These are phyloP conservation scores for Cromileptes altivelis DNA, from an alignment of 2,113 vertebrate genomes.

Conservation along the genomic window DNA sequence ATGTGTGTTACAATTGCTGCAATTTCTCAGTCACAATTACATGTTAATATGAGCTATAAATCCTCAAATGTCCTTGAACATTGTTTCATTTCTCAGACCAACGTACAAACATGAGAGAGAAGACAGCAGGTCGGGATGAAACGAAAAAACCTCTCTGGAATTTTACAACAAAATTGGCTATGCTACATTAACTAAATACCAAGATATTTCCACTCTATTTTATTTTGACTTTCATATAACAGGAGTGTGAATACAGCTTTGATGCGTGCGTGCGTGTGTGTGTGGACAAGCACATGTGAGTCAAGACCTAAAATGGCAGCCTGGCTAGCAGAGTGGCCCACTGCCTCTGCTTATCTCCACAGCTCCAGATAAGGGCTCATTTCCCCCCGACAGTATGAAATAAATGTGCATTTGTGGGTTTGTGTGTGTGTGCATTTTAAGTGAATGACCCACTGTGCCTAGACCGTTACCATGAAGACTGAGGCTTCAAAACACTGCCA, in stretches of 20 bases:
- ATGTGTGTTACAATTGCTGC: neutral
- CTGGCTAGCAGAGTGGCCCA: constrained; percentile 51
- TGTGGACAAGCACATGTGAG: neutral
- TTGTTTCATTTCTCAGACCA: neutral
- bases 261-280: constrained; percentile 13
- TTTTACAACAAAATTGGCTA: constrained; percentile 23
- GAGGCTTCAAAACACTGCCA: constrained; percentile 62
- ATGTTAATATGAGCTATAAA: constrained; percentile 8
- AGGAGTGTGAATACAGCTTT: constrained; percentile 24
- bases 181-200: constrained; percentile 36
- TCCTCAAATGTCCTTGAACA: neutral
- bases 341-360: constrained; percentile 77
- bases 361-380: constrained; percentile 78
- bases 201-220: constrained; percentile 33
- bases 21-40: neutral
- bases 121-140: neutral
- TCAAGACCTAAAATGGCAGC: constrained; percentile 67
- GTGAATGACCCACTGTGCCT: constrained; percentile 57
- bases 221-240: constrained; percentile 46
- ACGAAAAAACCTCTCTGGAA: constrained; percentile 14
- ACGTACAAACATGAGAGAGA: neutral
- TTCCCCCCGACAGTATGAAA: constrained; percentile 64
- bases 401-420: constrained; percentile 59
- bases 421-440: constrained; percentile 35
- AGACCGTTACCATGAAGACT: constrained; percentile 41